These are phyloP conservation scores for Leucozona laternaria DNA, from an alignment of 2,888 invertebrate species.

Conservation along the genomic window DNA sequence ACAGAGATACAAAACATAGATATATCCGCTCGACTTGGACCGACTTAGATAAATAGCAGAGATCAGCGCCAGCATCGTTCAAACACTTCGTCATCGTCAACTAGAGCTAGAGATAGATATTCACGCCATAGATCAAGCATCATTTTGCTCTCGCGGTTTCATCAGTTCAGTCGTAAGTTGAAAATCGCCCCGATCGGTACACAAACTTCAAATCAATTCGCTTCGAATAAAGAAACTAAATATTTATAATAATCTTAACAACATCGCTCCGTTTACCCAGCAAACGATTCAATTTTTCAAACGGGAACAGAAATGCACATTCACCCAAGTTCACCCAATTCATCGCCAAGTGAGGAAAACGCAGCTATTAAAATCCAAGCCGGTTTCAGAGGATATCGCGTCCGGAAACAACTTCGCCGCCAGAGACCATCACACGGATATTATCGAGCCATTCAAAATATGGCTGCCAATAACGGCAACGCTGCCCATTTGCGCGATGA, in stretches of 20 bases:
- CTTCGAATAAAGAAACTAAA: background rate
- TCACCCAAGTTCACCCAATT: constrained; percentile 83
- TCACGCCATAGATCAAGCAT: constrained; percentile 55
- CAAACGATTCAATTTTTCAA: constrained; percentile 42
- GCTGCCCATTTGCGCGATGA: constrained; percentile 69
- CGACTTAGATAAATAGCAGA: constrained; percentile 58
- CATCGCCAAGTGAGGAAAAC: constrained; percentile 81
- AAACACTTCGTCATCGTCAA: constrained; percentile 35
- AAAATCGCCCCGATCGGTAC: constrained; percentile 59
- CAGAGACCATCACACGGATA: constrained; percentile 65
- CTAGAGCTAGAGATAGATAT: constrained; percentile 30
- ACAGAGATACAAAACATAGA: background rate
- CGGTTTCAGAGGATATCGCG: constrained; percentile 85
- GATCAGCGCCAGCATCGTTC: constrained; percentile 50
- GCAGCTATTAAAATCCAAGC: constrained; percentile 86
- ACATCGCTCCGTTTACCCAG: constrained; percentile 60
- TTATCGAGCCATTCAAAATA: constrained; percentile 41
- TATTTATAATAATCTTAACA: background rate
- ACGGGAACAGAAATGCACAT: constrained; percentile 82
- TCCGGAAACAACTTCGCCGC: constrained; percentile 83
- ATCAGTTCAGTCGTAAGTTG: constrained; percentile 69
- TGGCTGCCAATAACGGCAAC: constrained; percentile 61
- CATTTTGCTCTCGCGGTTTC: constrained; percentile 40
- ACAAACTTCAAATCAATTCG: background rate
- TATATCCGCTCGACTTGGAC: constrained; percentile 39